These are phyloP conservation scores for Elysia chlorotica DNA, from an alignment of 1,140 invertebrate genomes.

Conservation along the genomic window DNA sequence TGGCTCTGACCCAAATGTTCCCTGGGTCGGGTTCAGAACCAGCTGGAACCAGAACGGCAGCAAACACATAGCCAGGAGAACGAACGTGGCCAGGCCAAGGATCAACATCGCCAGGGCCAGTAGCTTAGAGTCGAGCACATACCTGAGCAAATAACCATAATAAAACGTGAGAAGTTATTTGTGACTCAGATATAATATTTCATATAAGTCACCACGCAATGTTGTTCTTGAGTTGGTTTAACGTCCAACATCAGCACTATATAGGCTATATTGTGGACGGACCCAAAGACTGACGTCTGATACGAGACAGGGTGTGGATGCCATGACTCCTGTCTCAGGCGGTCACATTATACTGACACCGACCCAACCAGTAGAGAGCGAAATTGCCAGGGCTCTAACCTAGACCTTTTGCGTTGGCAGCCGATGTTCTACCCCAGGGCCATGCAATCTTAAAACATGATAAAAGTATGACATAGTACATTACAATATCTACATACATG, in stretches of 20 bases:
- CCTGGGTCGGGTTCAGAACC: neutral
- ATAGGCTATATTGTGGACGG: neutral
- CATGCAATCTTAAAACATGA: no score
- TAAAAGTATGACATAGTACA: no score
- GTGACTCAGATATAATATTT: neutral
- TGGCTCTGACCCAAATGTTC: conserved; percentile 4
- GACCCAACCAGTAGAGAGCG: no score
- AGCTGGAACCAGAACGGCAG: conserved; percentile 11
- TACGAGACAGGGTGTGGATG: neutral
- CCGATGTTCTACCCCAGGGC: no score
- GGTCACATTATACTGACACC: no score
- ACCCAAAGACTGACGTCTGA: no score
- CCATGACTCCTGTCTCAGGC: no score
- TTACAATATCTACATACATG: no score
- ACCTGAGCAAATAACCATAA: neutral
- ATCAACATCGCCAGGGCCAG: neutral
- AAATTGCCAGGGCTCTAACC: no score
- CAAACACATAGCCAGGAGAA: neutral
- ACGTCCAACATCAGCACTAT: neutral
- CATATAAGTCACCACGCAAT: neutral
- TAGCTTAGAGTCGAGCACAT: conserved; percentile 10
- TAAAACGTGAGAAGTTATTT: neutral
- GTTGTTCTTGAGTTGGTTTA: neutral
- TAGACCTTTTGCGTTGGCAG: no score
- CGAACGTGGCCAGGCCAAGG: neutral